Evolutionary conservation across 2,888 invertebrate species (phyloP), one percentile per base, ranked within the genome.

Genomic region (Tinea pellionella): DNA sequence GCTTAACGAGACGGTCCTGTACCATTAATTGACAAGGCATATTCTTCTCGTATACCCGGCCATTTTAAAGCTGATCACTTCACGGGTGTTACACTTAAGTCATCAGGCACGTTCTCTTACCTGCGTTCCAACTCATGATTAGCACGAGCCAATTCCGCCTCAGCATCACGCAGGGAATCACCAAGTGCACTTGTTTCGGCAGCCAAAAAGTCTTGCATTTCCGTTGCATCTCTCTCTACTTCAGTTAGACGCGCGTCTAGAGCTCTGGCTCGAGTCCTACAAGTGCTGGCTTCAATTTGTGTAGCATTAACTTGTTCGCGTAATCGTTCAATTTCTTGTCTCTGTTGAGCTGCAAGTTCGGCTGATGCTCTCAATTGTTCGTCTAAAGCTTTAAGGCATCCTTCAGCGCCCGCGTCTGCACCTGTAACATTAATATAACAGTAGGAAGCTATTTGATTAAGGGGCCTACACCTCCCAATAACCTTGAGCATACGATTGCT

Each of bases 151-250:
- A 91, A 88, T 74, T 93, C 93, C 0, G 77, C 73, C 78, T 96
- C 96, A 1, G 93, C 88, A 65, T 96, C 96, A 43, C 91, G 90
- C 51, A 96, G 84, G 0, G 95, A 92, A 70, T 96, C 95, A 18
- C 91, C 89, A 66, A 96, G 88, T 8, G 94, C 92, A 4, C 91
- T 89, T 68, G 96, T 96, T 80, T 96, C 96, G 9, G 94, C 93
- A 67, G 95, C 94, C 63, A 96, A 88, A 75, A 96, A 96, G 71
- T 96, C 96, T 73, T 95, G 94, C 82, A 96, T 88, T 78, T 96
- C 96, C 1, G 89, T 88, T 29, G 94, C 92, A 74, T 96, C 96
- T 16, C 89, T 90, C 75, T 96, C 95, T 19, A 93, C 89, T 68
- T 94, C 94, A 62, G 92, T 89, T 64, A 95, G 92, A 65, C 95